Conservation (phyloP, 2,888 invertebrate genomes). For the Acanthosepion lycidas region DNA sequence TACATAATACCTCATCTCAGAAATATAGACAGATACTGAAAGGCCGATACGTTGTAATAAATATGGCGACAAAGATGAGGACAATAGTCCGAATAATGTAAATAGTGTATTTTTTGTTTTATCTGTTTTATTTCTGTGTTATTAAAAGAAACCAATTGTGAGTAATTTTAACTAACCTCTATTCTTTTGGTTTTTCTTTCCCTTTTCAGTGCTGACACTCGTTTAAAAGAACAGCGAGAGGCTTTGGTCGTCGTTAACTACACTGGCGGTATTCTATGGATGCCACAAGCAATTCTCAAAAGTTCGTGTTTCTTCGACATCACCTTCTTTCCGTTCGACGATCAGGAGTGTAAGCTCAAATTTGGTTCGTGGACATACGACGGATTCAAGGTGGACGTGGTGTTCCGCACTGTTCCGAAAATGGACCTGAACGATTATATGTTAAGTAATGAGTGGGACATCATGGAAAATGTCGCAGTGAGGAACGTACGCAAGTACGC, state of each 20-base stretch:
- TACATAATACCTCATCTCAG: too few relatives aligned
- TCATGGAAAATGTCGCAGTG: conserved; percentile 66
- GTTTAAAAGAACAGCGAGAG: conserved; percentile 73
- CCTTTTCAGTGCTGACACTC: conserved; percentile 72
- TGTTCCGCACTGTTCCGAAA: conserved; percentile 59
- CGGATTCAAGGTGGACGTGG: conserved; percentile 69
- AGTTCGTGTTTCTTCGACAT: conserved; percentile 74
- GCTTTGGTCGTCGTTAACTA: conserved; percentile 70
- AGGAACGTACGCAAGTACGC: conserved; percentile 69
- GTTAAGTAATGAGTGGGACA: conserved; percentile 73
- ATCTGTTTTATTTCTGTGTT: neutral
- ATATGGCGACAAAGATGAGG: too few relatives aligned
- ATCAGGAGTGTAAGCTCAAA: conserved; percentile 72
- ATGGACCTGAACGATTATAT: conserved; percentile 70
- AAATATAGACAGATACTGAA: too few relatives aligned
- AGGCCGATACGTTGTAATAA: too few relatives aligned
- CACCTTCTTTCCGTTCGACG: conserved; percentile 74
- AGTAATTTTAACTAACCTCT: neutral
- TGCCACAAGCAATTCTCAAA: conserved; percentile 72
- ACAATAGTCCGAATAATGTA: too few relatives aligned
- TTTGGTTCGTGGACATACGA: conserved; percentile 75
- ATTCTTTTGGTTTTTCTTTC: too few relatives aligned
- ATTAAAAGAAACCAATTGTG: neutral
- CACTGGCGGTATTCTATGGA: conserved; percentile 68
- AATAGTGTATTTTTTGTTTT: neutral